phyloP scores from a whole-genome alignment of 2,797 vertebrate genomes.

The Gorsachius magnificus region DNA sequence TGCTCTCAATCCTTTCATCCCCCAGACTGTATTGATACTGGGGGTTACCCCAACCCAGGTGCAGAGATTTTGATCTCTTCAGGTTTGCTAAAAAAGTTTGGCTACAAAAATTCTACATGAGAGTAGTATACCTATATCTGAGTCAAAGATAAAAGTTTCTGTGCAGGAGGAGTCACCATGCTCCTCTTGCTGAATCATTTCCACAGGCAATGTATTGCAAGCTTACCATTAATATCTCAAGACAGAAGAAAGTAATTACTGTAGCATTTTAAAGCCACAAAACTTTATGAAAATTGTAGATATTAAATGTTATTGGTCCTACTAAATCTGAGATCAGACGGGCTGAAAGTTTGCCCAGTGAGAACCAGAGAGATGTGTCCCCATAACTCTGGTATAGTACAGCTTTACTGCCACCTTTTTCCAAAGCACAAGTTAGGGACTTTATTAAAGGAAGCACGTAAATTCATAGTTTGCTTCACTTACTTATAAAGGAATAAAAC shows the following conservation, averaged over 20 bases:
- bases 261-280: neutral
- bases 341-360: neutral
- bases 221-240: neutral
- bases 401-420: neutral
- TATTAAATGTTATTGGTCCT: neutral
- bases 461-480: neutral
- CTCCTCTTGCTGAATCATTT: neutral
- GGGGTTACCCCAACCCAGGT: no score
- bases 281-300: neutral
- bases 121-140: neutral
- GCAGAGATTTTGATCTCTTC: neutral
- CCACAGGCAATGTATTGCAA: neutral
- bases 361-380: neutral
- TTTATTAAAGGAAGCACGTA: neutral
- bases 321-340: neutral
- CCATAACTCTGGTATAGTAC: neutral
- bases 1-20: no score
- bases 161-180: neutral
- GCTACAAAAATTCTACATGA: neutral
- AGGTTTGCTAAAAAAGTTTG: neutral
- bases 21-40: no score
- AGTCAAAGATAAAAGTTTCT: neutral
- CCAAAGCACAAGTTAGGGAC: neutral
- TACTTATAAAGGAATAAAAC: neutral
- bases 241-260: neutral